These are phyloP conservation scores for Gerris buenoi DNA, from an alignment of 1,140 invertebrate genomes.

Conservation along the genomic window DNA sequence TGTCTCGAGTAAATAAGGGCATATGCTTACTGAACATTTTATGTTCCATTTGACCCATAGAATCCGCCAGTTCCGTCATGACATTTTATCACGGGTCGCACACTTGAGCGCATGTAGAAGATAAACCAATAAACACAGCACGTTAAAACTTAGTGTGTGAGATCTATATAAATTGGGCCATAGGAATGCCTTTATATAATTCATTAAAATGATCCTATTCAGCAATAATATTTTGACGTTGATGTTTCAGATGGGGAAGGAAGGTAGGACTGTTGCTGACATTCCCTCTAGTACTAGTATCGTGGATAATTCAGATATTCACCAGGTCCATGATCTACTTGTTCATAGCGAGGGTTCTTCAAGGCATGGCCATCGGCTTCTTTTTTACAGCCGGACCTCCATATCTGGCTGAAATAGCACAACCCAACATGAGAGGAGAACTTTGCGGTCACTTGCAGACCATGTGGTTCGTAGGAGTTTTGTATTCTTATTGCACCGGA, in stretches of 20 bases:
- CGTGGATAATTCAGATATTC: conserved; percentile 43
- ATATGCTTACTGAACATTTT: too few species aligned
- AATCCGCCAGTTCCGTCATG: too few species aligned
- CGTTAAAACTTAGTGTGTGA: too few species aligned
- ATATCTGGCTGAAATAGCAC: conserved; percentile 68
- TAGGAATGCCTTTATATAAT: too few species aligned
- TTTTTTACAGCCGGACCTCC: conserved; percentile 62
- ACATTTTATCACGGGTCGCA: too few species aligned
- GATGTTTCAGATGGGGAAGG: conserved; percentile 14
- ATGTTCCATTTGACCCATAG: too few species aligned
- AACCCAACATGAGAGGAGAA: conserved; percentile 20
- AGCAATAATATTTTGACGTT: too few species aligned
- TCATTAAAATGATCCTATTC: too few species aligned
- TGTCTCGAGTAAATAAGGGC: too few species aligned
- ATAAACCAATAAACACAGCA: too few species aligned
- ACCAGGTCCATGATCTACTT: conserved; percentile 37
- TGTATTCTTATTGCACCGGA: conserved; percentile 60
- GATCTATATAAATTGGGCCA: too few species aligned
- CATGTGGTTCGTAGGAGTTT: conserved; percentile 56
- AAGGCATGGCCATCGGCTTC: conserved; percentile 53
- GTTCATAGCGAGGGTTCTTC: conserved; percentile 20
- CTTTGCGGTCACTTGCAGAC: conserved; percentile 63
- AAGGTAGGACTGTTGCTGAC: conserved; percentile 44
- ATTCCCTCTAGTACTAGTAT: conserved; percentile 52
- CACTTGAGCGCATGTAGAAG: too few species aligned